Evolutionary conservation across 2,888 invertebrate genomes (phyloP).

Genomic region (Dryobota labecula): DNA sequence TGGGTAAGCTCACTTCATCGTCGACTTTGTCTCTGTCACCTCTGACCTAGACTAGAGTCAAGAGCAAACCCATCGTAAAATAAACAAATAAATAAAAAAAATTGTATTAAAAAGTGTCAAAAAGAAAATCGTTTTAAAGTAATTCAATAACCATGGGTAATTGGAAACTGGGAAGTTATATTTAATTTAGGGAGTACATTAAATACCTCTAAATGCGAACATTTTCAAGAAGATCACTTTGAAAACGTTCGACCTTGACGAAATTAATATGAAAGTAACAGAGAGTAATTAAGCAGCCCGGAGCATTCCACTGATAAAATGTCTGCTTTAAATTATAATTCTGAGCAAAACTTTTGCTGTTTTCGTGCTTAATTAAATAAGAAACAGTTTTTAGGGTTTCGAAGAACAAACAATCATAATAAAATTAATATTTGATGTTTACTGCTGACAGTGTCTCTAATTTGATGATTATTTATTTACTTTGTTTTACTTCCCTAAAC

Average conservation of each 20-base stretch:
- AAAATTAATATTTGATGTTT: constrained; percentile 22
- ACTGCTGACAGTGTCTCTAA: neutral
- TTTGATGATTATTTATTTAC: neutral
- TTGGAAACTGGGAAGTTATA: neutral
- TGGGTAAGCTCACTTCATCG: too few species aligned
- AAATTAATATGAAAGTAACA: constrained; percentile 62
- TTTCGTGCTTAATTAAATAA: constrained; percentile 60
- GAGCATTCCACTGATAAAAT: constrained; percentile 61
- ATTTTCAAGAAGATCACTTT: constrained; percentile 34
- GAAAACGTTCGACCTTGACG: constrained; percentile 42
- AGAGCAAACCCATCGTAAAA: too few species aligned
- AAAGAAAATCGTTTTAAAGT: neutral
- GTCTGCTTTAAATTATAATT: constrained; percentile 64
- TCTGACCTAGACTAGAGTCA: too few species aligned
- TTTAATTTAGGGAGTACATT: constrained; percentile 25
- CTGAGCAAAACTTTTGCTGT: constrained; percentile 61
- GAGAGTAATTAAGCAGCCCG: constrained; percentile 62
- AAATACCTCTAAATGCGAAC: constrained; percentile 17
- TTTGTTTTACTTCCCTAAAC: neutral
- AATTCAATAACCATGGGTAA: neutral
- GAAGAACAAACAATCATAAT: constrained; percentile 24
- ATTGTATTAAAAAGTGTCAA: neutral
- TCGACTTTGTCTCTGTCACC: too few species aligned
- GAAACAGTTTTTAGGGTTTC: constrained; percentile 38
- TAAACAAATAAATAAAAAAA: too few species aligned